A percentile compares a stretch with the other conserved stretches of the same genome.
These are phyloP conservation scores for Falcaria lacertinaria DNA, from an alignment of 2,888 invertebrate species.

Conservation along the genomic window DNA sequence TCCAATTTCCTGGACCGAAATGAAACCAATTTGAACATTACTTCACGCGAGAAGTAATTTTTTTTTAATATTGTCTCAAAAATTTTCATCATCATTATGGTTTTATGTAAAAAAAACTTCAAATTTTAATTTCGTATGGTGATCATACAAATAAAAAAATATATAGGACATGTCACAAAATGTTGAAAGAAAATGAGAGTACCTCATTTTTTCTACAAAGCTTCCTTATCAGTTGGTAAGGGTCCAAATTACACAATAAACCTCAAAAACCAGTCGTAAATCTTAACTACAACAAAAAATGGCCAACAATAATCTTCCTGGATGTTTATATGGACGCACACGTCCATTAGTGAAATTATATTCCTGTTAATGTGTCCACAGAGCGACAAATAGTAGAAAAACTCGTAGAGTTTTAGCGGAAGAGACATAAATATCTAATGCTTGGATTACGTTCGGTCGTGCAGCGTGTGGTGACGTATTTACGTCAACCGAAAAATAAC, in stretches of 20 bases:
- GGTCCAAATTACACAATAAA: too few species aligned
- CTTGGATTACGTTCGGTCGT: not conserved
- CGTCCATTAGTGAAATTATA: constrained; percentile 71
- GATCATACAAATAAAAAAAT: too few species aligned
- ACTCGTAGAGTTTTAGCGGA: constrained; percentile 26
- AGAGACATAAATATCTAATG: constrained; percentile 4
- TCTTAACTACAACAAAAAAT: not conserved
- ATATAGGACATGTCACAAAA: too few species aligned
- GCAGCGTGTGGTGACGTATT: too few species aligned
- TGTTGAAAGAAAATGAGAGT: too few species aligned
- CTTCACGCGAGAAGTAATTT: not conserved
- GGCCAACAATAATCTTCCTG: not conserved
- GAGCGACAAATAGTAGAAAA: constrained; percentile 47
- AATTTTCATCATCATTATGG: too few species aligned
- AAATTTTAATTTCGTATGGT: too few species aligned
- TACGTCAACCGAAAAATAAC: not conserved
- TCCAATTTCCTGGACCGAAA: constrained; percentile 6
- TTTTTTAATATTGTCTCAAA: too few species aligned
- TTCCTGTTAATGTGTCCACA: constrained; percentile 62
- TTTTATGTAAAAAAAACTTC: too few species aligned
- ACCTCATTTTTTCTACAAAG: too few species aligned
- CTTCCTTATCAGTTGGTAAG: too few species aligned
- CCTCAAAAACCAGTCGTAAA: not conserved
- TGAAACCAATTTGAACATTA: not conserved
- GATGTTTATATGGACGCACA: constrained; percentile 33